Percentiles rank a stretch among this genome's conserved stretches.
Conservation (phyloP, 2,113 vertebrate species). For the Setophaga kirtlandii region DNA sequence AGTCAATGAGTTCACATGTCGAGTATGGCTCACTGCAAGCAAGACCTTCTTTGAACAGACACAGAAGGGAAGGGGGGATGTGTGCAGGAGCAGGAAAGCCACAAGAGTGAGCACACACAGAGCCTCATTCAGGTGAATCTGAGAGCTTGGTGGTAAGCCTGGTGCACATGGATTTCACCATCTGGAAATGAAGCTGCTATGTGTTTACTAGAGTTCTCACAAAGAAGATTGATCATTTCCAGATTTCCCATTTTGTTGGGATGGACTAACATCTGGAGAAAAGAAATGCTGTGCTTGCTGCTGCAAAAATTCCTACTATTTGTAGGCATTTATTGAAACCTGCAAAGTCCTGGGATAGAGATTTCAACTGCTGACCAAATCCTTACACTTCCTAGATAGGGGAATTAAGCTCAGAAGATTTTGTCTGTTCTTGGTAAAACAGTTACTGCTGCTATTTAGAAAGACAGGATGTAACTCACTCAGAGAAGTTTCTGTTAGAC, state of each 20-base stretch:
- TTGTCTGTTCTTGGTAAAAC: background rate
- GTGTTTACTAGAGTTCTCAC: constrained; percentile 56
- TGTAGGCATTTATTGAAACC: background rate
- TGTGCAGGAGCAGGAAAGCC: accelerated
- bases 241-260: constrained; percentile 45
- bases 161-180: constrained; percentile 22
- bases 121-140: constrained; percentile 51
- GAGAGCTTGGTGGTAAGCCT: background rate
- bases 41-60: background rate
- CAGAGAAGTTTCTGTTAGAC: background rate
- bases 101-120: background rate
- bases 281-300: background rate
- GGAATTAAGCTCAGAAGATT: background rate
- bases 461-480: background rate
- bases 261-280: constrained; percentile 49
- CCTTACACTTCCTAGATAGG: background rate
- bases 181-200: constrained; percentile 60
- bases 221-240: constrained; percentile 68
- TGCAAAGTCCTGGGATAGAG: background rate
- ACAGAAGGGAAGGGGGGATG: background rate
- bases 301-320: constrained; percentile 9
- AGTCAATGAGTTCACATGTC: background rate
- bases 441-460: background rate
- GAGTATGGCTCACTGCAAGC: background rate
- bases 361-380: background rate